phyloP scores from a whole-genome alignment of 2,888 invertebrate species.

The Glyphotaelius pellucidus region DNA sequence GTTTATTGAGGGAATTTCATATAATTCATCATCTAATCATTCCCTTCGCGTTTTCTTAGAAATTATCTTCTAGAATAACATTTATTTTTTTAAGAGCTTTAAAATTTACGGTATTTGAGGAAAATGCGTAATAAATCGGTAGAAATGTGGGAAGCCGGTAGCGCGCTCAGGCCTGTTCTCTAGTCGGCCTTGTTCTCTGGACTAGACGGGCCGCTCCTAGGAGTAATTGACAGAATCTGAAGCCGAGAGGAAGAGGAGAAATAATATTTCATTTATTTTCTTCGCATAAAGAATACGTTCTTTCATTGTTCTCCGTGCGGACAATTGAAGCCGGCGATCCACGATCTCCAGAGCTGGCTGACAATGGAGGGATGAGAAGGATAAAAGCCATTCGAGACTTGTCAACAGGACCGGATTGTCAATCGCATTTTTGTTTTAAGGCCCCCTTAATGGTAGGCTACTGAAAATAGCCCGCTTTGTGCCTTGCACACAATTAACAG shows the following conservation, averaged over 20 bases:
- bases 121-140: too few species aligned
- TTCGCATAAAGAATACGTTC: constrained; percentile 52
- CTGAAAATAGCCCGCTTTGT: not conserved
- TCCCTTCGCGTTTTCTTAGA: too few species aligned
- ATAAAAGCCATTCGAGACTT: constrained; percentile 45
- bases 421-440: not conserved
- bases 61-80: too few species aligned
- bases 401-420: constrained; percentile 11
- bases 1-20: too few species aligned
- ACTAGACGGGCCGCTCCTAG: not conserved
- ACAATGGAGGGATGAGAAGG: constrained; percentile 54
- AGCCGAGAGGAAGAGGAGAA: constrained; percentile 30
- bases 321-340: constrained; percentile 48
- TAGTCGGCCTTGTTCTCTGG: not conserved
- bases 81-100: too few species aligned
- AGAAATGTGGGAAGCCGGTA: too few species aligned
- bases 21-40: too few species aligned
- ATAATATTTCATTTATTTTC: constrained; percentile 62
- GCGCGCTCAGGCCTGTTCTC: too few species aligned
- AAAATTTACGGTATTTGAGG: too few species aligned
- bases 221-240: constrained; percentile 54
- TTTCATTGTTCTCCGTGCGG: constrained; percentile 47
- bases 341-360: constrained; percentile 46
- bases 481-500: not conserved
- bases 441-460: not conserved